These are phyloP conservation scores for Oscheius sp. DNA, from an alignment of 2,888 invertebrate species.

Conservation along the genomic window DNA sequence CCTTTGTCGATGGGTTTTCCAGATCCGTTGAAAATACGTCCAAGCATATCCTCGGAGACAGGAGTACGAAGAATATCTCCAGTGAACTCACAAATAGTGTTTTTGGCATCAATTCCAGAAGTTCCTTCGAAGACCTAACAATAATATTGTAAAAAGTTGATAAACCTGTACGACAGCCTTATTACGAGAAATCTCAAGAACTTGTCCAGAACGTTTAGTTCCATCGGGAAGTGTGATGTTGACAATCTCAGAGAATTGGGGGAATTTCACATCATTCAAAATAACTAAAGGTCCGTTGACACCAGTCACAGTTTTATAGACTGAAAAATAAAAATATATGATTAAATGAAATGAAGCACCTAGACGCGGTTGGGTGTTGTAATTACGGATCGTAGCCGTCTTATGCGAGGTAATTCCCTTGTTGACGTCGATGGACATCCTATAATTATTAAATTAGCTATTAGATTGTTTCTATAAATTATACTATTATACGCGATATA, in stretches of 20 bases:
- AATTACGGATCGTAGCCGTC: conserved; percentile 80
- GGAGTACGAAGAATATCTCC: conserved; percentile 97
- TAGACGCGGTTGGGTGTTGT: conserved; percentile 94
- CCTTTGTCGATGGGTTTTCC: conserved; percentile 99
- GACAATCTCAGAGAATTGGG: conserved; percentile 96
- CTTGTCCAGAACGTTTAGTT: conserved; percentile 89
- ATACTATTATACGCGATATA: too few species aligned
- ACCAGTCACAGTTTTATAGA: conserved; percentile 98
- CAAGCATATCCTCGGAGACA: conserved; percentile 99
- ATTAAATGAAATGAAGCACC: conserved; percentile 77
- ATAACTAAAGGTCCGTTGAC: conserved; percentile 99
- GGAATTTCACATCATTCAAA: conserved; percentile 98
- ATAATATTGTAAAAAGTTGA: background rate
- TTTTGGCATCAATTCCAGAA: conserved; percentile 98
- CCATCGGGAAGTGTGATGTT: conserved; percentile 94
- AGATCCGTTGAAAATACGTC: conserved; percentile 98
- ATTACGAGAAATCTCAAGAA: conserved; percentile 95
- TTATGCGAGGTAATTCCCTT: conserved; percentile 66
- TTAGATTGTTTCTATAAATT: too few species aligned
- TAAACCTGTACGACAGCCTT: conserved; percentile 90
- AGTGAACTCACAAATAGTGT: conserved; percentile 98
- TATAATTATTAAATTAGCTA: background rate
- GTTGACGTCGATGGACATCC: conserved; percentile 67
- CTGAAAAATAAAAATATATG: conserved; percentile 75
- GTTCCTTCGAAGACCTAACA: conserved; percentile 93